phyloP scores from a whole-genome alignment of 2,888 invertebrate species.

The Tipula vernalis region DNA sequence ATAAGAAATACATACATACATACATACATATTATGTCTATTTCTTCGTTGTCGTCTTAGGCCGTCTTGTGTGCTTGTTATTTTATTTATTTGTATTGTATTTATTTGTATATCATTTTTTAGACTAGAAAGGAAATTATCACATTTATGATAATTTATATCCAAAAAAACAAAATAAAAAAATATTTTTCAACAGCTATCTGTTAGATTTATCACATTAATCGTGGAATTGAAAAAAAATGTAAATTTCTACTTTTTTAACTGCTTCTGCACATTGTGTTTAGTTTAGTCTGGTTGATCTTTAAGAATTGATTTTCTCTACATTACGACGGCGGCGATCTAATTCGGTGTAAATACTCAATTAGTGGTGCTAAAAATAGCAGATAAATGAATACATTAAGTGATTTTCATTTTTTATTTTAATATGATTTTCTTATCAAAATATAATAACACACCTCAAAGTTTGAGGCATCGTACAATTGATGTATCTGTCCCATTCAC shows the following conservation, averaged over 20 bases:
- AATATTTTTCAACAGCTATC: background rate
- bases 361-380: background rate
- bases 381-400: background rate
- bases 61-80: background rate
- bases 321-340: background rate
- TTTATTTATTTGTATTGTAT: background rate
- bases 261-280: background rate
- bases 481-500: background rate
- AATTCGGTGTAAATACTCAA: background rate
- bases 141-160: background rate
- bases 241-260: no score
- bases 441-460: background rate
- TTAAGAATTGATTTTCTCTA: background rate
- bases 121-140: background rate
- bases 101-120: background rate
- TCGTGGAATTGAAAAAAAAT: background rate
- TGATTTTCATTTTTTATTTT: background rate
- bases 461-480: background rate
- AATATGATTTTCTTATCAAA: no score
- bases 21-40: background rate
- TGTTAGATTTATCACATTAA: background rate
- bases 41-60: background rate
- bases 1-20: background rate
- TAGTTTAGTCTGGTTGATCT: background rate
- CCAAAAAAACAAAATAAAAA: background rate